Conservation (phyloP, 2,888 invertebrate genomes). For the Acleris sparsana region DNA sequence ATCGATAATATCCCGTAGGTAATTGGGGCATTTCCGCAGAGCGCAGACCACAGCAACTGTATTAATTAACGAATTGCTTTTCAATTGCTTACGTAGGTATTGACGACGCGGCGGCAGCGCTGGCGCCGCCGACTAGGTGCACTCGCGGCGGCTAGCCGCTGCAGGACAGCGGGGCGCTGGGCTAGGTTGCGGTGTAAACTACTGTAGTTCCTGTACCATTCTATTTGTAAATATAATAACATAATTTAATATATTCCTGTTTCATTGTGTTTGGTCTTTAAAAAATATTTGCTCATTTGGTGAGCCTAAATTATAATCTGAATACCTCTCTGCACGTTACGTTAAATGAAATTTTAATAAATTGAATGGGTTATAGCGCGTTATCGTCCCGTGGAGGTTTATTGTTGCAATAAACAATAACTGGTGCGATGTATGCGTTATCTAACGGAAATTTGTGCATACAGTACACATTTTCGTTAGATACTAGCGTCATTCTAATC, state of each 20-base stretch:
- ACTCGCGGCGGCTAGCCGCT: no score
- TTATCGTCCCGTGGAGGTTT: conserved; percentile 42
- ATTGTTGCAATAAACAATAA: conserved; percentile 53
- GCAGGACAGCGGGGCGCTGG: no score
- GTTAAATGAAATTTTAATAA: no score
- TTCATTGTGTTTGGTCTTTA: no score
- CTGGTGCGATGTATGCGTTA: conserved; percentile 49
- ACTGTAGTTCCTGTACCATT: no score
- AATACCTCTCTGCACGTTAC: no score
- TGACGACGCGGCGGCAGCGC: conserved; percentile 9
- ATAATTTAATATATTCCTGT: no score
- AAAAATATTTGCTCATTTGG: no score
- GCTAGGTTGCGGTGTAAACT: no score
- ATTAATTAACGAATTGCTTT: conserved; percentile 63
- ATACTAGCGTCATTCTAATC: conserved; percentile 60
- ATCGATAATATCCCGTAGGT: conserved; percentile 62
- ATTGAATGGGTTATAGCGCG: no score
- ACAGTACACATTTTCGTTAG: conserved; percentile 39
- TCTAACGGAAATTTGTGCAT: conserved; percentile 53
- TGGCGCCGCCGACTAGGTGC: not conserved
- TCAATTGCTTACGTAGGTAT: conserved; percentile 54
- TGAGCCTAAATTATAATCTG: no score
- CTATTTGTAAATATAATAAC: no score
- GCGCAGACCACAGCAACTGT: conserved; percentile 52
- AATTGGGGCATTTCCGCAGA: conserved; percentile 63